These are phyloP conservation scores for Brachionus angularis DNA, from an alignment of 1,140 invertebrate species.

Conservation along the genomic window DNA sequence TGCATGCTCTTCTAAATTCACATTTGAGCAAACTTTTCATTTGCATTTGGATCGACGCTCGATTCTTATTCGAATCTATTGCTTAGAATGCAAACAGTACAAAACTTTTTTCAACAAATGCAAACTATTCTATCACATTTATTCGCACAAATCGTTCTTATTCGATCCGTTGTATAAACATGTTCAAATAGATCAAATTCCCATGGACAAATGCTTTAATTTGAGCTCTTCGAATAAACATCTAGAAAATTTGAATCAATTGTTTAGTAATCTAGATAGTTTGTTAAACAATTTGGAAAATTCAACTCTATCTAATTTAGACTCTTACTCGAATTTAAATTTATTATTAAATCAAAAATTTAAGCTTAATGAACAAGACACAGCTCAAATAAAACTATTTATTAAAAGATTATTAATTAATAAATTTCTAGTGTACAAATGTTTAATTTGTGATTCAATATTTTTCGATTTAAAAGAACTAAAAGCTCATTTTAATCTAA, in stretches of 20 bases:
- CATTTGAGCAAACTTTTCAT: conserved; percentile 29
- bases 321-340: neutral
- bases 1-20: conserved; percentile 4
- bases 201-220: neutral
- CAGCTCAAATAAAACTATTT: conserved; percentile 17
- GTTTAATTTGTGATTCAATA: neutral
- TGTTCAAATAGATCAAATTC: conserved; percentile 6
- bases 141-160: neutral
- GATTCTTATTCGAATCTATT: neutral
- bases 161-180: conserved; percentile 7
- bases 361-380: conserved; percentile 16
- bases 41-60: conserved; percentile 17
- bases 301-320: neutral
- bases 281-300: too few relatives aligned
- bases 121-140: conserved; percentile 27
- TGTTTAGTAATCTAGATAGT: too few relatives aligned
- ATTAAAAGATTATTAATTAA: conserved; percentile 2
- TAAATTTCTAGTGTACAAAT: neutral
- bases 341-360: neutral
- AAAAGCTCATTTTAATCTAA: neutral
- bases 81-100: conserved; percentile 16
- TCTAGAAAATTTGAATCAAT: too few relatives aligned
- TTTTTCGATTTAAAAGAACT: neutral
- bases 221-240: too few relatives aligned
- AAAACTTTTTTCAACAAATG: conserved; percentile 29